A percentile compares a stretch with the other conserved stretches of the same genome.
phyloP scores from a whole-genome alignment of 2,888 invertebrate genomes.

The Troides oblongomaculatus region DNA sequence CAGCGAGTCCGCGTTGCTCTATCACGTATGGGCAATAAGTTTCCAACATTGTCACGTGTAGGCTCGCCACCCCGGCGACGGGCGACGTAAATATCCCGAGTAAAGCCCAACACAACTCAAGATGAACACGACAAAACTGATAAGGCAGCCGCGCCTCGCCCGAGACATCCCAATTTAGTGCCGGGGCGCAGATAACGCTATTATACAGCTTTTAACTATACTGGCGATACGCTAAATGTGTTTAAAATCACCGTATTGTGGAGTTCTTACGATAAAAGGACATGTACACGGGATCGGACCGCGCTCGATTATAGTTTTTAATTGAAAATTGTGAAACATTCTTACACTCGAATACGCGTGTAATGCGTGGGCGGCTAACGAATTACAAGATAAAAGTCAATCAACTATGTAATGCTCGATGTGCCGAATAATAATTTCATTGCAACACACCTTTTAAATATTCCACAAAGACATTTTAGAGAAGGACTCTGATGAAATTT shows the following conservation, averaged over 20 bases:
- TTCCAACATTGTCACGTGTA: constrained; percentile 66
- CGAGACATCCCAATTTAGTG: constrained; percentile 79
- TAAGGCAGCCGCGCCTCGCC: constrained; percentile 68
- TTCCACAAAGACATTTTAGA: constrained; percentile 11
- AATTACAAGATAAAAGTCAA: constrained; percentile 28
- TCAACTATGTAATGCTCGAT: constrained; percentile 21
- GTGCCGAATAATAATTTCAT: constrained; percentile 24
- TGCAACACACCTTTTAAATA: constrained; percentile 19
- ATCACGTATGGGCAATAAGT: constrained; percentile 57
- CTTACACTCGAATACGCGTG: constrained; percentile 18
- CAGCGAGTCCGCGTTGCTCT: constrained; percentile 39
- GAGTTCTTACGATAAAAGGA: constrained; percentile 53
- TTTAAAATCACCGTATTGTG: constrained; percentile 68
- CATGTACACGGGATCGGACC: constrained; percentile 48
- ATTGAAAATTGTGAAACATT: constrained; percentile 33
- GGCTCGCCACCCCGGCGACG: constrained; percentile 60
- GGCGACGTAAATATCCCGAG: constrained; percentile 70
- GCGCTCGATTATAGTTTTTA: constrained; percentile 36
- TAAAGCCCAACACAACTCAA: constrained; percentile 80
- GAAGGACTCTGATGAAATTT: constrained; percentile 15
- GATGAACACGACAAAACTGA: constrained; percentile 79
- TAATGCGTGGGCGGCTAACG: constrained; percentile 27
- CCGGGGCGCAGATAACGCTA: constrained; percentile 76
- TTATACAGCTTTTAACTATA: constrained; percentile 80
- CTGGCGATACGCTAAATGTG: constrained; percentile 76